These are phyloP conservation scores for Heteractis magnifica DNA, from an alignment of 92 coral and sea anemone species.

Conservation along the genomic window DNA sequence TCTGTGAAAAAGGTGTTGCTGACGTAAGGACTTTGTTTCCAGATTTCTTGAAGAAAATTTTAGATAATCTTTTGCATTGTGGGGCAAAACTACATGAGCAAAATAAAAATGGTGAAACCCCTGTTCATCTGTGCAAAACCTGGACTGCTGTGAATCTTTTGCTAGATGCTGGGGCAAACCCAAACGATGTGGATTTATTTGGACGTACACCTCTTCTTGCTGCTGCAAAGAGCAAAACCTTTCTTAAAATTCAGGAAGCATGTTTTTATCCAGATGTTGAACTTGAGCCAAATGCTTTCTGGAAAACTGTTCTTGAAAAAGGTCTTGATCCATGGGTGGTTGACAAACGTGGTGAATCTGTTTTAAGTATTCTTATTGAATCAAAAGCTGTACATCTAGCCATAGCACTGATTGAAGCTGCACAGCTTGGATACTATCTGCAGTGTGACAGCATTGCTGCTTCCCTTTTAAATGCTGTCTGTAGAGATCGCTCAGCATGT, in stretches of 20 bases:
- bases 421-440: background rate
- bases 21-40: background rate
- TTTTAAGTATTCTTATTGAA: conserved; percentile 17
- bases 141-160: background rate
- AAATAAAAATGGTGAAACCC: background rate
- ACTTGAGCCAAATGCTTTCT: conserved; percentile 11
- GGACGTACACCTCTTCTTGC: conserved; percentile 12
- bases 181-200: background rate
- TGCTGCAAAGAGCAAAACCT: background rate
- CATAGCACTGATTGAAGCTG: background rate
- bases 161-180: conserved; percentile 9
- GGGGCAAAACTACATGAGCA: background rate
- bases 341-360: conserved; percentile 24
- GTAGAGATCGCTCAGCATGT: background rate
- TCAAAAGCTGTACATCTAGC: conserved; percentile 1
- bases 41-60: background rate
- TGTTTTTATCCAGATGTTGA: conserved; percentile 1
- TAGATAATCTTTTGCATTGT: background rate
- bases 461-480: conserved; percentile 4
- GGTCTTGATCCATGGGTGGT: conserved; percentile 33
- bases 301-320: background rate
- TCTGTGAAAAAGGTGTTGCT: background rate
- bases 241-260: background rate
- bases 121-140: conserved; percentile 1
- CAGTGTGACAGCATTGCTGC: background rate